phyloP scores from a whole-genome alignment of 2,888 invertebrate genomes.

The Drosophila setosimentum region DNA sequence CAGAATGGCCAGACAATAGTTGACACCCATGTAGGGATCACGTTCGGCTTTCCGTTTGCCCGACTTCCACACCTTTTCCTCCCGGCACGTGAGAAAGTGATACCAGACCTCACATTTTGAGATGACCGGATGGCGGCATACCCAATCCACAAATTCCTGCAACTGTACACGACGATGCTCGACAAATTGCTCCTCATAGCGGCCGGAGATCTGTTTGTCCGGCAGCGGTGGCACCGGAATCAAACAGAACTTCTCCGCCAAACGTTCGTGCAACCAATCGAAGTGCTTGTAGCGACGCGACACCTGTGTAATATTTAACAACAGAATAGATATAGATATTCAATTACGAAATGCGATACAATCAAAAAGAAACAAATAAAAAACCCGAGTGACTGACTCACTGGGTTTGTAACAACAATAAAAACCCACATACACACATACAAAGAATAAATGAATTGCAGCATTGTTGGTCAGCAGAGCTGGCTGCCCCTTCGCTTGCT shows the following conservation, averaged over 20 bases:
- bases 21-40: constrained; percentile 95
- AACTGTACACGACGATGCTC: constrained; percentile 97
- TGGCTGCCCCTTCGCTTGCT: constrained; percentile 38
- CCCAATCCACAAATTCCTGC: constrained; percentile 98
- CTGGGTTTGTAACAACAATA: constrained; percentile 7
- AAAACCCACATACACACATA: constrained; percentile 10
- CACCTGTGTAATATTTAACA: constrained; percentile 70
- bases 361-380: constrained; percentile 13
- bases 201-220: constrained; percentile 98
- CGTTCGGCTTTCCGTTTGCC: constrained; percentile 98
- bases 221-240: constrained; percentile 98
- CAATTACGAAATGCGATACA: constrained; percentile 64
- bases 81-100: constrained; percentile 98
- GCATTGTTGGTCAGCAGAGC: constrained; percentile 27
- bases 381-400: constrained; percentile 52
- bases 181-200: constrained; percentile 98
- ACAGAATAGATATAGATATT: constrained; percentile 71
- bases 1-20: constrained; percentile 95
- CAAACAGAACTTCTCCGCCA: constrained; percentile 96
- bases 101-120: constrained; percentile 97
- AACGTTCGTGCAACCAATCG: constrained; percentile 98
- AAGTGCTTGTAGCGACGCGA: constrained; percentile 99
- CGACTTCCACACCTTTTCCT: constrained; percentile 98
- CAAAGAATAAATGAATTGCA: constrained; percentile 22
- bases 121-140: constrained; percentile 97